Conservation (phyloP, 2,888 invertebrate species). For the Chalcosyrphus nemorum region DNA sequence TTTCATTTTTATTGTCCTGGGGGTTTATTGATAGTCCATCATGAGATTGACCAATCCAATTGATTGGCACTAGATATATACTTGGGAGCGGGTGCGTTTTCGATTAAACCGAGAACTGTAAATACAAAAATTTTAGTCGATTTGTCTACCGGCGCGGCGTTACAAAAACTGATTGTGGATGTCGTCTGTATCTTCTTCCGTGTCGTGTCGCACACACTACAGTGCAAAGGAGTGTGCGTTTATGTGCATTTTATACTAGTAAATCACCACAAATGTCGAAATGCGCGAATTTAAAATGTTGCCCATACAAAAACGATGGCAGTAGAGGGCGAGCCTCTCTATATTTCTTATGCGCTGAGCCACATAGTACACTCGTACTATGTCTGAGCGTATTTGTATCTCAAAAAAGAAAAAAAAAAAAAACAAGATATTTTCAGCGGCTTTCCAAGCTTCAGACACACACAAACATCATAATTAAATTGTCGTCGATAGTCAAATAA, state of each 20-base stretch:
- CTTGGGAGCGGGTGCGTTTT: conserved; percentile 9
- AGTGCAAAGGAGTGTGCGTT: conserved; percentile 1
- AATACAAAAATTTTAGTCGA: conserved; percentile 54
- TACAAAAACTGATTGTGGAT: conserved; percentile 70
- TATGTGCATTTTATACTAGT: conserved; percentile 66
- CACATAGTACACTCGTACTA: conserved; percentile 43
- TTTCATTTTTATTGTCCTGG: not conserved
- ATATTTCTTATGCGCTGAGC: conserved; percentile 57
- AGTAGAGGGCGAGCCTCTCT: conserved; percentile 71
- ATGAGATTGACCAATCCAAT: conserved; percentile 26
- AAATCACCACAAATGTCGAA: conserved; percentile 67
- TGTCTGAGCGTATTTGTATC: conserved; percentile 39
- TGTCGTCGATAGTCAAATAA: conserved; percentile 1
- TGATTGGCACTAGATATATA: not conserved
- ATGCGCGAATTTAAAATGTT: conserved; percentile 69
- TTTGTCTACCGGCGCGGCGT: conserved; percentile 70
- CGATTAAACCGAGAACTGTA: conserved; percentile 52
- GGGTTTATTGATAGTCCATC: conserved; percentile 32
- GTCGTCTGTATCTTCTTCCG: conserved; percentile 54
- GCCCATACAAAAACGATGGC: conserved; percentile 49
- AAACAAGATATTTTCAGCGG: conserved; percentile 15
- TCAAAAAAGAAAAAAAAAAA: not conserved
- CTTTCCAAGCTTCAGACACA: conserved; percentile 6
- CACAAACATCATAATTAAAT: conserved; percentile 18
- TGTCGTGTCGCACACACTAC: conserved; percentile 36